Percentiles rank a stretch among this genome's conserved stretches.
phyloP scores from a whole-genome alignment of 2,113 vertebrate genomes.

The Sminthopsis crassicaudata region DNA sequence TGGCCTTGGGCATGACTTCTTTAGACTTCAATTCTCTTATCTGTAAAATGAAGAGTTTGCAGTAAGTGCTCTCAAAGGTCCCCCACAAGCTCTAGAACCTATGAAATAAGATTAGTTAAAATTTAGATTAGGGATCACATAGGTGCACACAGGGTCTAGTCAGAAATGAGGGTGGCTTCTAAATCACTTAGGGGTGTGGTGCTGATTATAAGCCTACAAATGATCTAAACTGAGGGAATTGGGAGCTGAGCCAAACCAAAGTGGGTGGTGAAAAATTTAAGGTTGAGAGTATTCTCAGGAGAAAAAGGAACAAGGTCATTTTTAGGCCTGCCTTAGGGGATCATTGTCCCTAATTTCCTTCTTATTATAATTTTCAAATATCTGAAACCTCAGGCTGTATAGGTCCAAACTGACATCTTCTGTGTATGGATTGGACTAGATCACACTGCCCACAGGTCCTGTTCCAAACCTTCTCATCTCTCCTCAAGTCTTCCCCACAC shows the following conservation, averaged over 20 bases:
- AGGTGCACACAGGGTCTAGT: neutral
- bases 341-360: neutral
- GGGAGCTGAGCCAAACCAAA: neutral
- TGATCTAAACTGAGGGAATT: slow-evolving; percentile 2
- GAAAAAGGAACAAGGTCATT: neutral
- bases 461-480: neutral
- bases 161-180: neutral
- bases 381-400: neutral
- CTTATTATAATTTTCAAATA: neutral
- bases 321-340: neutral
- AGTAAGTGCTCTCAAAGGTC: neutral
- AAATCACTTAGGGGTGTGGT: neutral
- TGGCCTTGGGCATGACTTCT: neutral
- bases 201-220: neutral
- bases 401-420: neutral
- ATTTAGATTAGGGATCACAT: neutral
- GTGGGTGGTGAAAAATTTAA: neutral
- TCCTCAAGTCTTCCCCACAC: neutral
- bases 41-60: neutral
- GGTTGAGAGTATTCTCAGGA: neutral
- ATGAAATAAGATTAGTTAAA: neutral
- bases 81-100: neutral
- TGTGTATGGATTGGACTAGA: neutral
- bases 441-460: neutral
- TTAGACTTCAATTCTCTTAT: neutral